These are phyloP conservation scores for Agrilus mali DNA, from an alignment of 2,888 invertebrate species.

Conservation along the genomic window DNA sequence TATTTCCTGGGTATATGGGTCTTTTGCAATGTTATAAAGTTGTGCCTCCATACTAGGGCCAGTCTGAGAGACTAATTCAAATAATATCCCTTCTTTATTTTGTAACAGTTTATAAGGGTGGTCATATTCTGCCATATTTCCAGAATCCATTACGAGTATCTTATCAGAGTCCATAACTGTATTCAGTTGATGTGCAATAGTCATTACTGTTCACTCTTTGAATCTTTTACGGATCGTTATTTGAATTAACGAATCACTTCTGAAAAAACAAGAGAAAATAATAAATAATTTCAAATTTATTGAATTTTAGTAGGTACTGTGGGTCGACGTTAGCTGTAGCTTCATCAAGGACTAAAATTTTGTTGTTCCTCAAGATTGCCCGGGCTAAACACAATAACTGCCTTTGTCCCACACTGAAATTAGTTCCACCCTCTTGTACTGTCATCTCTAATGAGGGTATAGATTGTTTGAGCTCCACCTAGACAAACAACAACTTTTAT, in stretches of 20 bases:
- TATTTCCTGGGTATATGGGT: conserved; percentile 1
- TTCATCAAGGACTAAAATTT: conserved; percentile 40
- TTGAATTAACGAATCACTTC: conserved; percentile 59
- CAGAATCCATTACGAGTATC: conserved; percentile 64
- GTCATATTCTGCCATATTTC: conserved; percentile 57
- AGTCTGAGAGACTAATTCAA: conserved; percentile 53
- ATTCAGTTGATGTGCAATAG: conserved; percentile 66
- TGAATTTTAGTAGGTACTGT: conserved; percentile 41
- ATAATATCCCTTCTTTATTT: conserved; percentile 50
- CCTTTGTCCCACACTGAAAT: conserved; percentile 36
- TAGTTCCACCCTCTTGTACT: conserved; percentile 51
- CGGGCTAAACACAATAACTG: conserved; percentile 57
- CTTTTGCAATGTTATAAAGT: conserved; percentile 20
- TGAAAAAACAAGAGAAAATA: too few species aligned
- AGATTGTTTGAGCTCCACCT: conserved; percentile 19
- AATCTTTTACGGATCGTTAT: conserved; percentile 59
- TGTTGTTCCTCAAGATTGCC: conserved; percentile 36
- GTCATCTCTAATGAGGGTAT: conserved; percentile 46
- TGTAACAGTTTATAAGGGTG: conserved; percentile 52
- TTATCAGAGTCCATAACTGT: conserved; percentile 74
- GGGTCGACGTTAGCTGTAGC: conserved; percentile 72
- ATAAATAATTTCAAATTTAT: conserved; percentile 35
- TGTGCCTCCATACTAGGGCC: conserved; percentile 32
- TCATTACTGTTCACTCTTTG: conserved; percentile 59
- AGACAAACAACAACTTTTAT: background rate